Evolutionary conservation across 1,140 invertebrate genomes (phyloP).

Genomic region (Metopolophium dirhodum): DNA sequence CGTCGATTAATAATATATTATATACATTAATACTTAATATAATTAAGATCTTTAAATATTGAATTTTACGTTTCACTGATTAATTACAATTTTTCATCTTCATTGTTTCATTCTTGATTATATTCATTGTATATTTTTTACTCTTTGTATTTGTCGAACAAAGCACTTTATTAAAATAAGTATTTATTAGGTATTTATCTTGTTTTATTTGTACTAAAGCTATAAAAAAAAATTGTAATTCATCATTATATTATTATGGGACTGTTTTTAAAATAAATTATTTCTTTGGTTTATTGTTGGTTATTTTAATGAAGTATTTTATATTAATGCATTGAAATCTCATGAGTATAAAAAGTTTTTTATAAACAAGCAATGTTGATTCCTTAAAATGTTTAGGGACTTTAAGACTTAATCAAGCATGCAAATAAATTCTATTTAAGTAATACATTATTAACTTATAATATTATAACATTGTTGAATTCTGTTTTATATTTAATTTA

Average conservation of each 20-base stretch:
- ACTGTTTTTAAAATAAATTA: background rate
- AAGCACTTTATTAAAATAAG: background rate
- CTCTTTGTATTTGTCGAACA: background rate
- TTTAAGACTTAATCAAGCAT: background rate
- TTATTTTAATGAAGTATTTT: background rate
- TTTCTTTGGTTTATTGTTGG: background rate
- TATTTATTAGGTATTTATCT: background rate
- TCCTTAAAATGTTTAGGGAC: background rate
- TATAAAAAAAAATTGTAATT: background rate
- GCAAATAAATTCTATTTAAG: background rate
- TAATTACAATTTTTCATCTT: background rate
- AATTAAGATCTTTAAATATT: background rate
- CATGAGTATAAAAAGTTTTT: background rate
- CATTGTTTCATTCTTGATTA: background rate
- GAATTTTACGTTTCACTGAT: background rate
- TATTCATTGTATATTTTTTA: background rate
- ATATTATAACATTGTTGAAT: background rate
- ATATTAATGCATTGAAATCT: background rate
- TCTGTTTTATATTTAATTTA: background rate
- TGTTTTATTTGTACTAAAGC: background rate
- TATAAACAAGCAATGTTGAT: background rate
- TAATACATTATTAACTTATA: background rate
- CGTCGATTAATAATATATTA: background rate
- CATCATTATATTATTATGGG: background rate
- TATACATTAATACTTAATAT: background rate